Conservation (phyloP, 2,113 vertebrate genomes). For the Cephalopterus ornatus region DNA sequence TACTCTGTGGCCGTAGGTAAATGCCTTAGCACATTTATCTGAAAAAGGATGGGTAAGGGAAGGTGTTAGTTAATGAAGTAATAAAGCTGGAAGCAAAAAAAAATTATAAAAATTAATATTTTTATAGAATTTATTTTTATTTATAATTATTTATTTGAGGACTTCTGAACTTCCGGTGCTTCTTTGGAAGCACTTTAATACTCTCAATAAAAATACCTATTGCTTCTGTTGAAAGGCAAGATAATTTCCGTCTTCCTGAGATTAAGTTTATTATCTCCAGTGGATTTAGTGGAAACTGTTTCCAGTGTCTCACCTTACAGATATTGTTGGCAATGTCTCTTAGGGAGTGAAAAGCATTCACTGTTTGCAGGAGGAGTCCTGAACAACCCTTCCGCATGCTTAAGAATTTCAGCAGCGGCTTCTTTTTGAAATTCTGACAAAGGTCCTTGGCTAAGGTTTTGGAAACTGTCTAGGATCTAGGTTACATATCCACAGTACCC, state of each 20-base stretch:
- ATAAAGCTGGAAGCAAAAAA: neutral
- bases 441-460: constrained; percentile 31
- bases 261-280: no score
- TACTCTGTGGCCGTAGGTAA: neutral
- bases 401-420: constrained; percentile 45
- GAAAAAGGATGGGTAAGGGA: neutral
- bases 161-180: neutral
- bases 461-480: constrained; percentile 25
- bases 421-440: constrained; percentile 21
- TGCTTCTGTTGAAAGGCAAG: neutral
- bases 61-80: neutral
- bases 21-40: neutral
- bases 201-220: neutral
- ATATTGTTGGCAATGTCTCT: neutral
- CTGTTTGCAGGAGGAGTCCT: neutral
- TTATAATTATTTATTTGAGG: neutral
- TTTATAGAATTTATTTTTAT: neutral
- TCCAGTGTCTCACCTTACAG: neutral
- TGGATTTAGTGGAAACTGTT: neutral
- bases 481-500: neutral
- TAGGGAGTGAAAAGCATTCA: neutral
- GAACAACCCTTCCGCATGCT: constrained; percentile 9
- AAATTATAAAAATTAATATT: neutral
- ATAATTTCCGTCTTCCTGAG: no score
- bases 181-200: neutral